phyloP scores from a whole-genome alignment of 1,140 invertebrate species.

The Tetramorium simillimum region DNA sequence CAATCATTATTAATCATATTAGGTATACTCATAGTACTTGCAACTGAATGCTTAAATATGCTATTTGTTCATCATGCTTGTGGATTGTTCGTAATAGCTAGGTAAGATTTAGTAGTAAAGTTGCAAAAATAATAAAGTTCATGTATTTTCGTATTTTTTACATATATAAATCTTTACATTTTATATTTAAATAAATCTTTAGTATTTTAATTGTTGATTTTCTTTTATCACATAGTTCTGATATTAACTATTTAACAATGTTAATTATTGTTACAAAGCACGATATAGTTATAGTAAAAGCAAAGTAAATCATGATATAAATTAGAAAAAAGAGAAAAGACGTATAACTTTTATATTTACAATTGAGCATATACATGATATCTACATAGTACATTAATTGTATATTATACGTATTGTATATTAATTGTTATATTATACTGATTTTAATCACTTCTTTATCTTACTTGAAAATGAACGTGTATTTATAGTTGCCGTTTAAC shows the following conservation, averaged over 20 bases:
- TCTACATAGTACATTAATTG: background rate
- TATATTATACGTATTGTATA: background rate
- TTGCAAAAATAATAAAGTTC: background rate
- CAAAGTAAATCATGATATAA: background rate
- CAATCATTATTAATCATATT: background rate
- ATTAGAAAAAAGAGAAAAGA: background rate
- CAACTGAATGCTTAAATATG: background rate
- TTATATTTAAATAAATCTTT: background rate
- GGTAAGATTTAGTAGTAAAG: background rate
- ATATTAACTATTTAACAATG: background rate
- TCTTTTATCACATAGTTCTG: background rate
- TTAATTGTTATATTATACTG: background rate
- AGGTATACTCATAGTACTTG: background rate
- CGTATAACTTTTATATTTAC: background rate
- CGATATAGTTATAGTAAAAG: background rate
- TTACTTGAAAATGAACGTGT: background rate
- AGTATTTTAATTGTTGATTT: background rate
- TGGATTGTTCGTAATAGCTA: slow-evolving; percentile 19
- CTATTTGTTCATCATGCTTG: slow-evolving; percentile 11
- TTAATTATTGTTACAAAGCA: background rate
- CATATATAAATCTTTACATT: background rate
- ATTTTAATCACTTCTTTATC: background rate
- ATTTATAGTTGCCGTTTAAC: slow-evolving; percentile 28
- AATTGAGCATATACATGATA: background rate
- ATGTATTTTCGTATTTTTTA: background rate